phyloP scores from a whole-genome alignment of 2,113 vertebrate genomes.

The Ctenodactylus gundi region DNA sequence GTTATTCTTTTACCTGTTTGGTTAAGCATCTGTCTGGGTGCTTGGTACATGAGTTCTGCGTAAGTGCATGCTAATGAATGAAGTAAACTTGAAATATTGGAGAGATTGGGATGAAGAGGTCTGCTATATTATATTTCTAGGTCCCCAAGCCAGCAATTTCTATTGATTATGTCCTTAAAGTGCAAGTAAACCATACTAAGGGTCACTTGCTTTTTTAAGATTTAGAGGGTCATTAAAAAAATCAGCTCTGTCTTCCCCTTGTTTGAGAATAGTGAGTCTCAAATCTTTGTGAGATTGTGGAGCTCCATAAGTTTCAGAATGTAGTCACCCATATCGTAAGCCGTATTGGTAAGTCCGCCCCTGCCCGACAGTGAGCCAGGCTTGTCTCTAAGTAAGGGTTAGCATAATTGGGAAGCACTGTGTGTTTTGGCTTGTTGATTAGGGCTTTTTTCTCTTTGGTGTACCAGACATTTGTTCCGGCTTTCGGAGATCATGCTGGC shows the following conservation, averaged over 20 bases:
- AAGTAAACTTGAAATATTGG: neutral
- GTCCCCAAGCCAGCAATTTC: neutral
- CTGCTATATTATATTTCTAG: neutral
- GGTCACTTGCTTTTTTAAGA: conserved; percentile 13
- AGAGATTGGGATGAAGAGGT: neutral
- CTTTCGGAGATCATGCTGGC: neutral
- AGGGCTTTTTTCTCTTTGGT: conserved; percentile 25
- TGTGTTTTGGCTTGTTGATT: conserved; percentile 11
- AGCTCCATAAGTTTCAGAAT: neutral
- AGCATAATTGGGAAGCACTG: neutral
- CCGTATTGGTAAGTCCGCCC: neutral
- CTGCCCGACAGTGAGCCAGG: neutral
- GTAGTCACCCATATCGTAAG: too few relatives aligned
- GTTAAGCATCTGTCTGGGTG: neutral
- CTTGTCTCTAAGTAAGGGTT: neutral
- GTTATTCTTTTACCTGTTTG: neutral
- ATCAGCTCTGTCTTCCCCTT: neutral
- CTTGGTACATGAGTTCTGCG: neutral
- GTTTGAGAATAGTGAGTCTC: conserved; percentile 1
- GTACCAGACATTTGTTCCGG: neutral
- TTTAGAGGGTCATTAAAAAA: neutral
- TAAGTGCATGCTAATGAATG: conserved; percentile 15
- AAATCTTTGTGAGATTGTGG: conserved; percentile 18
- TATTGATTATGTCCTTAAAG: neutral
- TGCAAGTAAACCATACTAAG: neutral